A percentile compares a stretch with the other conserved stretches of the same genome.
These are phyloP conservation scores for Hypolimnas misippus DNA, from an alignment of 2,888 invertebrate species.

Conservation along the genomic window DNA sequence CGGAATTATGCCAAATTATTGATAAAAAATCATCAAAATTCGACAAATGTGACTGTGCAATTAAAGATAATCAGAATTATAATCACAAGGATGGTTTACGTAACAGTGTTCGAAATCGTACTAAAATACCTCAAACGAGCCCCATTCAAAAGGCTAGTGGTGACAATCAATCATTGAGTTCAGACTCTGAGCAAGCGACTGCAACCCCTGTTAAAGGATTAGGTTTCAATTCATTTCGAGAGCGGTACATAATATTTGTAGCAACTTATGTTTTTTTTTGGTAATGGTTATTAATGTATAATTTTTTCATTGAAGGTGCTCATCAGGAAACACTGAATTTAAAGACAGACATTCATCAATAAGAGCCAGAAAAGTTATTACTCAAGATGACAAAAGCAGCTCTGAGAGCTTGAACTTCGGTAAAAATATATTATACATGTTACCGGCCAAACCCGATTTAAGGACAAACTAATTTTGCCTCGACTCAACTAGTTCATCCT, in stretches of 20 bases:
- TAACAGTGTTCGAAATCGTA: slow-evolving; percentile 64
- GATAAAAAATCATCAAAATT: slow-evolving; percentile 54
- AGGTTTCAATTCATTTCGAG: slow-evolving; percentile 77
- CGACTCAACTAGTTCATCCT: too few relatives aligned
- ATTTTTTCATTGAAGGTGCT: slow-evolving; percentile 58
- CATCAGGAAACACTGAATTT: slow-evolving; percentile 68
- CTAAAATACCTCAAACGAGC: slow-evolving; percentile 64
- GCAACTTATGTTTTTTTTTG: not conserved
- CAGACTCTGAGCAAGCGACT: slow-evolving; percentile 89
- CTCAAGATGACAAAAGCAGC: slow-evolving; percentile 89
- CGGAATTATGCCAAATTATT: slow-evolving; percentile 67
- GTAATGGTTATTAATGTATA: not conserved
- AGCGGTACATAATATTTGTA: slow-evolving; percentile 76
- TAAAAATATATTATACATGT: too few relatives aligned
- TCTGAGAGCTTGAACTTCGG: slow-evolving; percentile 90
- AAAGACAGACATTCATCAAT: slow-evolving; percentile 68
- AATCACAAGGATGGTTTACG: slow-evolving; percentile 59
- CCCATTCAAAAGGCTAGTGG: slow-evolving; percentile 59
- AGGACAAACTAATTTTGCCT: too few relatives aligned
- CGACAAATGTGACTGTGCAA: slow-evolving; percentile 56
- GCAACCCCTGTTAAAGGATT: slow-evolving; percentile 86
- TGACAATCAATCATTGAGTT: slow-evolving; percentile 87
- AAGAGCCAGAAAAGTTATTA: slow-evolving; percentile 71
- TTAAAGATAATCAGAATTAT: slow-evolving; percentile 49
- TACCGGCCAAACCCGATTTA: too few relatives aligned